phyloP scores from a whole-genome alignment of 2,888 invertebrate genomes.

The Macrosoma leucophasiata region DNA sequence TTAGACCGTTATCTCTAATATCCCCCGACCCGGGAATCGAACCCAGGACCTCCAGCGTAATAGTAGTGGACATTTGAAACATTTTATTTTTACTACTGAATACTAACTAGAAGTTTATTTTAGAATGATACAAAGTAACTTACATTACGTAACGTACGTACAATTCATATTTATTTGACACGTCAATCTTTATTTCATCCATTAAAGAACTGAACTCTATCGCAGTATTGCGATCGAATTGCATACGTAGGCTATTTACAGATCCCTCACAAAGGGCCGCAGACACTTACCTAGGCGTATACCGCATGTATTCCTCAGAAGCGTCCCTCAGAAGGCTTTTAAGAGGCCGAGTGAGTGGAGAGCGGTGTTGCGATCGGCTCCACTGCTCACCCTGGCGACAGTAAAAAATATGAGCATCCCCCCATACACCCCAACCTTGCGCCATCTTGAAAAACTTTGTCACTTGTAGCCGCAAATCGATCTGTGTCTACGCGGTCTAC shows the following conservation, averaged over 20 bases:
- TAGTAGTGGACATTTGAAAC: too few relatives aligned
- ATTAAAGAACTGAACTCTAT: too few relatives aligned
- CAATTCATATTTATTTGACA: constrained; percentile 9
- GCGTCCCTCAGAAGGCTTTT: constrained; percentile 64
- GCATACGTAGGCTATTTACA: constrained; percentile 40
- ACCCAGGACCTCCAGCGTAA: too few relatives aligned
- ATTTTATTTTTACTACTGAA: too few relatives aligned
- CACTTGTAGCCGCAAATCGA: constrained; percentile 72
- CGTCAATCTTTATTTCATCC: too few relatives aligned
- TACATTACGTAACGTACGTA: constrained; percentile 9
- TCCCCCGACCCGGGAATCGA: too few relatives aligned
- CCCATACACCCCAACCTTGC: constrained; percentile 42
- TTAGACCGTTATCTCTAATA: too few relatives aligned
- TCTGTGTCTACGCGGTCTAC: constrained; percentile 61
- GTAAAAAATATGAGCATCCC: constrained; percentile 75
- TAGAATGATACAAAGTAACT: too few relatives aligned
- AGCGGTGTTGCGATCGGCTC: constrained; percentile 72
- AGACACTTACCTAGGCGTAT: constrained; percentile 54
- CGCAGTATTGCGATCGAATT: too few relatives aligned
- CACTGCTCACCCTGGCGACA: constrained; percentile 72
- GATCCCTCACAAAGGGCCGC: constrained; percentile 34
- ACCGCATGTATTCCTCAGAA: constrained; percentile 52
- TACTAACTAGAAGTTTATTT: too few relatives aligned
- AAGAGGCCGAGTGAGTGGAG: constrained; percentile 73
- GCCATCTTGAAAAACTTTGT: constrained; percentile 74